These are phyloP conservation scores for Gambusia yucatana DNA, from an alignment of 2,797 vertebrate genomes.

Conservation along the genomic window DNA sequence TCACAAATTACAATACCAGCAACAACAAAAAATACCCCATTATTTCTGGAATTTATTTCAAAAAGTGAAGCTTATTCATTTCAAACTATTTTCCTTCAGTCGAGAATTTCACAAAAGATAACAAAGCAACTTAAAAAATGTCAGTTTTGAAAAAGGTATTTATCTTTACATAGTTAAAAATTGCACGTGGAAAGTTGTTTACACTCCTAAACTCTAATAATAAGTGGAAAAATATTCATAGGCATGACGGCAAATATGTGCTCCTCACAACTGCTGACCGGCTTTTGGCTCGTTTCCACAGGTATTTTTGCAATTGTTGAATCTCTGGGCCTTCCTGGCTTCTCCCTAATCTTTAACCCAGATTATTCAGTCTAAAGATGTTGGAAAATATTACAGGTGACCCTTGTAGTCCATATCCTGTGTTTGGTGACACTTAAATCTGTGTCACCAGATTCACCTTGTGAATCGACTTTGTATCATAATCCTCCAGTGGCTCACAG, in stretches of 20 bases:
- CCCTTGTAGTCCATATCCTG: neutral
- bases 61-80: neutral
- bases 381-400: neutral
- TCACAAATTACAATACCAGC: neutral
- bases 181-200: neutral
- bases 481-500: neutral
- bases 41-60: neutral
- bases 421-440: neutral
- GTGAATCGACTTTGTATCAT: neutral
- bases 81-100: neutral
- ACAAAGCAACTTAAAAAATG: neutral
- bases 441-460: neutral
- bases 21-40: neutral
- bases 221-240: neutral
- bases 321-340: neutral
- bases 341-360: neutral
- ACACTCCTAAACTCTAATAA: neutral
- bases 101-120: neutral
- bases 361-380: neutral
- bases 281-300: neutral
- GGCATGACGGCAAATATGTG: neutral
- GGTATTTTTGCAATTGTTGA: neutral
- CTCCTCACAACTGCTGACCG: neutral
- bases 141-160: neutral
- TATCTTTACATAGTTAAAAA: neutral